These are phyloP conservation scores for Parauchenoglanis punctatus DNA, from an alignment of 2,797 vertebrate species.

Conservation along the genomic window DNA sequence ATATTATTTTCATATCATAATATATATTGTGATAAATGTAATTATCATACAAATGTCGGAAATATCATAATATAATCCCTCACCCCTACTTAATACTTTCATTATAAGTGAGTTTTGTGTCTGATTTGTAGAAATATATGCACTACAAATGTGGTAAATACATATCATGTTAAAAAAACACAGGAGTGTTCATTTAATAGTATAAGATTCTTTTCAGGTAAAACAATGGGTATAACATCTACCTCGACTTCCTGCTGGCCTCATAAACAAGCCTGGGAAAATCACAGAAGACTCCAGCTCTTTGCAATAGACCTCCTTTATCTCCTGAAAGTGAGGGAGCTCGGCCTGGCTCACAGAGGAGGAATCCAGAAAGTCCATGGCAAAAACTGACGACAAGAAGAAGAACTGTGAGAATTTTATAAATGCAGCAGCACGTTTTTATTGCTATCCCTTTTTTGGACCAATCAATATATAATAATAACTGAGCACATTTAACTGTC, in stretches of 20 bases:
- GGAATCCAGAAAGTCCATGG: constrained; percentile 81
- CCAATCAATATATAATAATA: constrained; percentile 6
- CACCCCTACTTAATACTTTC: not conserved
- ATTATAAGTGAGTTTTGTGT: not conserved
- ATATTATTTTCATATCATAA: too few relatives aligned
- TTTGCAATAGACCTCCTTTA: constrained; percentile 73
- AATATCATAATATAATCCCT: too few relatives aligned
- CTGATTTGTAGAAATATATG: not conserved
- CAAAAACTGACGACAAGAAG: constrained; percentile 74
- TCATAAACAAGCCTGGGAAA: constrained; percentile 78
- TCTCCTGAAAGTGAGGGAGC: constrained; percentile 75
- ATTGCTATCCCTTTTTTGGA: constrained; percentile 2
- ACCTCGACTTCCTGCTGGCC: constrained; percentile 73
- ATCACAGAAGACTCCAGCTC: constrained; percentile 78
- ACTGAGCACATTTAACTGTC: not conserved
- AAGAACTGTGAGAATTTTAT: constrained; percentile 17
- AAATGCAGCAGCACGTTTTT: not conserved
- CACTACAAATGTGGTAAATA: not conserved
- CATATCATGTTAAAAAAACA: not conserved
- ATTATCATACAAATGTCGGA: too few relatives aligned
- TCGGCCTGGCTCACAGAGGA: constrained; percentile 77
- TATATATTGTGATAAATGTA: too few relatives aligned
- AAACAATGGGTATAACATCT: constrained; percentile 37
- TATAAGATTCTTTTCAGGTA: not conserved
- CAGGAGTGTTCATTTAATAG: not conserved